Conservation (phyloP, 2,113 vertebrate genomes). For the Sebastes fasciatus region DNA sequence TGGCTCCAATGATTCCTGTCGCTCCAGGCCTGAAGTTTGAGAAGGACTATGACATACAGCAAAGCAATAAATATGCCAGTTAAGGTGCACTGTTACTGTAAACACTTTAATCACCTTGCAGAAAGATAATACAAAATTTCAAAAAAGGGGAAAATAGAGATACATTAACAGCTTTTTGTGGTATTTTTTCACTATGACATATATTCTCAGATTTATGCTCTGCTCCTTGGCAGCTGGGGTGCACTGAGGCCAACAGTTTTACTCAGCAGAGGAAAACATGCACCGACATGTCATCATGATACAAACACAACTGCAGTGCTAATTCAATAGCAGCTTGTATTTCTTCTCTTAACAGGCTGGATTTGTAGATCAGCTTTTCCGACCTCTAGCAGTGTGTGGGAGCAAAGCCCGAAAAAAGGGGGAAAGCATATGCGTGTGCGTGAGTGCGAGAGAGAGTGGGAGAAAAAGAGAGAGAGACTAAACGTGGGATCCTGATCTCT, state of each 20-base stretch:
- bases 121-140: background rate
- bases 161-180: background rate
- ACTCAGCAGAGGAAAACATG: constrained; percentile 58
- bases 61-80: constrained; percentile 23
- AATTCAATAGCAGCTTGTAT: constrained; percentile 70
- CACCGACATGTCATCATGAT: constrained; percentile 48
- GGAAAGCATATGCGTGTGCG: constrained; percentile 25
- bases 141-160: background rate
- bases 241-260: constrained; percentile 47
- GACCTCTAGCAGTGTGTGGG: constrained; percentile 46
- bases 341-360: constrained; percentile 67
- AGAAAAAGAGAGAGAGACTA: constrained; percentile 26
- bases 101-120: background rate
- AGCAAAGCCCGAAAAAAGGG: constrained; percentile 49
- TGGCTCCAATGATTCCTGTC: background rate
- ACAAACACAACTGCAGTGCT: constrained; percentile 57
- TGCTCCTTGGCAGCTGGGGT: constrained; percentile 46
- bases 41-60: constrained; percentile 6
- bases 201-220: constrained; percentile 35
- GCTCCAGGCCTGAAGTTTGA: background rate
- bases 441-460: constrained; percentile 1
- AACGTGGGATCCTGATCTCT: constrained; percentile 73
- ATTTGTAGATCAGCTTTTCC: constrained; percentile 63
- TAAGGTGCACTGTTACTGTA: background rate
- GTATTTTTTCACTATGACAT: constrained; percentile 32